Percentiles rank a stretch among this genome's conserved stretches.
phyloP scores from a whole-genome alignment of 2,113 vertebrate genomes.

The Corythoichthys intestinalis region DNA sequence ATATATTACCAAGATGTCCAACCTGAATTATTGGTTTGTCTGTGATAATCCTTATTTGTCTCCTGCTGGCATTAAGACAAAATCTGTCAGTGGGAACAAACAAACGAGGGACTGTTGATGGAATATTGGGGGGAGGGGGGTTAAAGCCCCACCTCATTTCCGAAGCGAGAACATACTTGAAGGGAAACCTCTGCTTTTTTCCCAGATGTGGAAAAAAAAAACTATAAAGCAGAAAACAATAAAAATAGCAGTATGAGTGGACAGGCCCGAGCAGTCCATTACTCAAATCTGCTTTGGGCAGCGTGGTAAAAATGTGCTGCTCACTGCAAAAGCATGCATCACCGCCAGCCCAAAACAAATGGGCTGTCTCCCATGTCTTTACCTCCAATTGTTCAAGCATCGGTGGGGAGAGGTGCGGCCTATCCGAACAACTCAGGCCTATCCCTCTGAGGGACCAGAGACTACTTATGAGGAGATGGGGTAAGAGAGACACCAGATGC shows the following conservation, averaged over 20 bases:
- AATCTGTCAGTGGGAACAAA: conserved; percentile 51
- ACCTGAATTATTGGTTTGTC: conserved; percentile 59
- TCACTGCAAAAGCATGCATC: conserved; percentile 81
- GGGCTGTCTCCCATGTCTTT: conserved; percentile 74
- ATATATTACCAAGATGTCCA: conserved; percentile 60
- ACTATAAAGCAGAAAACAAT: conserved; percentile 77
- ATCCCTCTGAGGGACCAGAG: conserved; percentile 52
- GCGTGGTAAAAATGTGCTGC: conserved; percentile 81
- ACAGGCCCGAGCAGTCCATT: conserved; percentile 79
- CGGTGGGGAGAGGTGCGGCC: conserved; percentile 64
- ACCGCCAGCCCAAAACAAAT: conserved; percentile 72
- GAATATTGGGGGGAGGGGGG: conserved; percentile 40
- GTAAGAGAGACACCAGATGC: conserved; percentile 20
- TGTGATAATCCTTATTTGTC: conserved; percentile 64
- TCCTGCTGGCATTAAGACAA: conserved; percentile 50
- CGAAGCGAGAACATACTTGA: conserved; percentile 53
- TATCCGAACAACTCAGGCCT: conserved; percentile 60
- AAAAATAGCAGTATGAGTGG: conserved; percentile 79
- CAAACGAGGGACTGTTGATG: conserved; percentile 44
- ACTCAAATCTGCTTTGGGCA: conserved; percentile 73
- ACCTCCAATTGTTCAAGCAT: conserved; percentile 80
- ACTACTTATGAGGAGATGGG: conserved; percentile 16
- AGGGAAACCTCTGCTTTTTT: conserved; percentile 32
- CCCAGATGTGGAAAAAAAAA: conserved; percentile 74
- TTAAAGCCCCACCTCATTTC: conserved; percentile 47